Evolutionary conservation across 2,888 invertebrate species (phyloP), one percentile per base, ranked within the genome.

Genomic region (Palloptera scutellata): DNA sequence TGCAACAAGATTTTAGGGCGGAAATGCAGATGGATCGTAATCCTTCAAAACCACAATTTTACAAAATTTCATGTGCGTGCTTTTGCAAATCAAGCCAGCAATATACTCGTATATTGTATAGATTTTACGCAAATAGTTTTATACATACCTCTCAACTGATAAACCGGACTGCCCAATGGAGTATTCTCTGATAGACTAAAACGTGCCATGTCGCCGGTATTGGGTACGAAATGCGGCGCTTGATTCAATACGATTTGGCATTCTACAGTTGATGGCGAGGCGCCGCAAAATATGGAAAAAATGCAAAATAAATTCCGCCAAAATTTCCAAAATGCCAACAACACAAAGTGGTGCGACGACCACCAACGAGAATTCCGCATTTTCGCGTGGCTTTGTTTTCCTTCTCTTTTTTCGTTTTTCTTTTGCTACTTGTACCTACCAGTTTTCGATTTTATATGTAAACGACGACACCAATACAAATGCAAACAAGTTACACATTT

Each of bases 121-220:
- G n/a, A n/a, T n/a, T n/a, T n/a, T n/a, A n/a, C n/a, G n/a, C n/a
- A n/a, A n/a, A n/a, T n/a, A n/a, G n/a, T n/a, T 30, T 54, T 30
- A 19, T 55, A 77, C 78, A 86, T 86, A 87, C 91, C 92, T 87
- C 89, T 89, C 51, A 92, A 86, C 74, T 91, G 91, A 84, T 92
- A 93, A 1, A 93, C 90, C 0, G 91, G 91, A 67, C 91, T 90
- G 45, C 92, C 93, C 12, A 91, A 90, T 48, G 88, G 87, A 1
- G 92, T 92, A 75, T 92, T 89, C 82, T 93, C 94, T 11, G 90
- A 87, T 12, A 94, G 83, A 66, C 90, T 89, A 78, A 94, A 90
- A 69, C 90, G 88, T 1, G 91, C 88, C 92, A 94, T 92, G 79
- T 94, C 93, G 1, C 93, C 93, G 1, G 86, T 85, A 73, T 91